These are phyloP conservation scores for Seladonia tumulorum DNA, from an alignment of 2,888 invertebrate genomes.

Conservation along the genomic window DNA sequence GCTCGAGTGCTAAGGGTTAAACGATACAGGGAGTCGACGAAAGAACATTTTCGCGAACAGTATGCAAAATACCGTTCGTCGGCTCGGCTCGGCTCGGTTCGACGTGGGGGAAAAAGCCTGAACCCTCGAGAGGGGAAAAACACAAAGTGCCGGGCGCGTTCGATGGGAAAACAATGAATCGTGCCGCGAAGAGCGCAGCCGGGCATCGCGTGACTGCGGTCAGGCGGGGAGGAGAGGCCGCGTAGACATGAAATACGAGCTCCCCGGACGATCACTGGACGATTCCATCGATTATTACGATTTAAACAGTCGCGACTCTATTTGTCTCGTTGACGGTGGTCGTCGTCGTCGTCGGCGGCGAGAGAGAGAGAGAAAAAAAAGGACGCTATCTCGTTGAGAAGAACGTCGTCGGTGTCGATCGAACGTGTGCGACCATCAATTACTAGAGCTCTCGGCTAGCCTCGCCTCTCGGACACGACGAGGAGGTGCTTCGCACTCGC, in stretches of 20 bases:
- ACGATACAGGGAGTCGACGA: not conserved
- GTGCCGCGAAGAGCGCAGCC: not conserved
- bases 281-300: conserved; percentile 60
- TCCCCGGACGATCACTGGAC: conserved; percentile 34
- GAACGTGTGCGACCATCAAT: conserved; percentile 7
- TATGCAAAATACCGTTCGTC: not conserved
- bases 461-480: not conserved
- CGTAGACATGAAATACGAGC: conserved; percentile 48
- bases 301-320: conserved; percentile 53
- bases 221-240: conserved; percentile 27
- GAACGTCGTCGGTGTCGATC: conserved; percentile 7
- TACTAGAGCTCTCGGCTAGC: not conserved
- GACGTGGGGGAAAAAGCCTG: no score
- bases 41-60: not conserved
- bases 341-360: conserved; percentile 22
- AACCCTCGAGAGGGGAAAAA: not conserved
- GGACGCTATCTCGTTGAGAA: conserved; percentile 27
- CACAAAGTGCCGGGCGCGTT: conserved; percentile 1
- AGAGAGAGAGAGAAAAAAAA: conserved; percentile 26
- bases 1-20: no score
- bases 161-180: conserved; percentile 29
- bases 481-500: not conserved
- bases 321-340: conserved; percentile 31
- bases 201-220: conserved; percentile 47
- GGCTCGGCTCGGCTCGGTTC: no score